A percentile compares a stretch with the other conserved stretches of the same genome.
These are phyloP conservation scores for Hemichromis elongatus DNA, from an alignment of 2,113 vertebrate genomes.

Conservation along the genomic window DNA sequence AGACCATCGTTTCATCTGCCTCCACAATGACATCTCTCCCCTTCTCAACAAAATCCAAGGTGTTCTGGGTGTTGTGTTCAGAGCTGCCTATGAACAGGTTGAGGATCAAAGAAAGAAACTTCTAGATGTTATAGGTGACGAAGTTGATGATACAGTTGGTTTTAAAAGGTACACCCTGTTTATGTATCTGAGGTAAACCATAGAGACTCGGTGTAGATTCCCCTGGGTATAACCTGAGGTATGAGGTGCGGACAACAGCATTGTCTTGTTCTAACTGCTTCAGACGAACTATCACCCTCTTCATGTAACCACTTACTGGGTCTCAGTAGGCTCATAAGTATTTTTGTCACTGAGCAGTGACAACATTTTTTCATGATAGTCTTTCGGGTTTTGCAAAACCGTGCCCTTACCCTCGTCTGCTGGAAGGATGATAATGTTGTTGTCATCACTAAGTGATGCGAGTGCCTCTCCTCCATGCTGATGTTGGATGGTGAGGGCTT, in stretches of 20 bases:
- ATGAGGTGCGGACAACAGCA: not conserved
- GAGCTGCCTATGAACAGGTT: not conserved
- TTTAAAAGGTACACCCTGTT: not conserved
- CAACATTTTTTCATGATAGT: not conserved
- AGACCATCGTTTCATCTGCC: too few relatives aligned
- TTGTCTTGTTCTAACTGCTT: too few relatives aligned
- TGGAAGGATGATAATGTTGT: not conserved
- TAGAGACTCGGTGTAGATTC: not conserved
- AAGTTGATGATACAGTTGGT: not conserved
- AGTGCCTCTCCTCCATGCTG: not conserved
- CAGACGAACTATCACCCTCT: not conserved
- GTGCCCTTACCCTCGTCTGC: not conserved
- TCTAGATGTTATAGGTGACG: not conserved
- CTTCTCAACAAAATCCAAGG: not conserved
- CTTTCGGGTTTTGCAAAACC: not conserved
- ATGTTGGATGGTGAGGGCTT: not conserved
- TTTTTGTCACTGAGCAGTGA: not conserved
- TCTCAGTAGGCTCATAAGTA: not conserved
- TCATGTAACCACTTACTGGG: not conserved
- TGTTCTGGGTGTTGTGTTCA: not conserved
- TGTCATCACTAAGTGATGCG: not conserved
- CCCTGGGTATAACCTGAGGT: not conserved
- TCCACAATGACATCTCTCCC: too few relatives aligned
- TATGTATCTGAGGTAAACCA: not conserved
- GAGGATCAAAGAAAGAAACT: not conserved